Conservation (phyloP, 1,140 invertebrate species). For the Saxidomus purpurata region DNA sequence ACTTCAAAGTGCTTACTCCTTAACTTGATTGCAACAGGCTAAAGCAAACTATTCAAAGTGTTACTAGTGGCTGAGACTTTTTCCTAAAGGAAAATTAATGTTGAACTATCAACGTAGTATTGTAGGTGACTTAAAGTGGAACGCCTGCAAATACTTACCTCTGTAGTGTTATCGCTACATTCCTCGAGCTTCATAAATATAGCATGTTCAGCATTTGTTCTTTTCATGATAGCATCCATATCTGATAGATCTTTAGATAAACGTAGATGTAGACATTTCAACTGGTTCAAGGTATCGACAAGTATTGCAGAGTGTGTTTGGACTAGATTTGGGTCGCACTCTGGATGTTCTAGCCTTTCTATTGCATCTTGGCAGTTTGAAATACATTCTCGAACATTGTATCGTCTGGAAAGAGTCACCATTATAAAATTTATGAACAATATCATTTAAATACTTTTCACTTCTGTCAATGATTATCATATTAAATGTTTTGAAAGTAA, state of each 20-base stretch:
- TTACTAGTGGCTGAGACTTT: no score
- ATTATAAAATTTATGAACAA: no score
- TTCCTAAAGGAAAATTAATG: no score
- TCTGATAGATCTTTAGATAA: not conserved
- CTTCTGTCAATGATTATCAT: no score
- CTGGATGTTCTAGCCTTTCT: constrained; percentile 54
- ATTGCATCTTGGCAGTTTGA: constrained; percentile 34
- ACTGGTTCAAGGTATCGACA: not conserved
- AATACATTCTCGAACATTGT: not conserved
- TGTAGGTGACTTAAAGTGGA: no score
- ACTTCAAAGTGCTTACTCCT: no score
- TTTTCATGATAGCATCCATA: not conserved
- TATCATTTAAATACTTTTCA: no score
- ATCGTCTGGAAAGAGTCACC: not conserved
- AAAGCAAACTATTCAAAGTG: no score
- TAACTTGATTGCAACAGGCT: no score
- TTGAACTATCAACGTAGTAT: no score
- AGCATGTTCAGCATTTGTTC: constrained; percentile 21
- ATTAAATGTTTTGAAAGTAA: no score
- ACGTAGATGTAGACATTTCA: not conserved
- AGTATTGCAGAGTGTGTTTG: constrained; percentile 27
- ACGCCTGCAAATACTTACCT: no score
- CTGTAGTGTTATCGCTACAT: constrained; percentile 13
- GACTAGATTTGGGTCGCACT: constrained; percentile 39
- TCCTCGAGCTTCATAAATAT: constrained; percentile 16